Base-by-base conservation (phyloP, 2,888 invertebrate species). In the Pimpla rufipes region DNA sequence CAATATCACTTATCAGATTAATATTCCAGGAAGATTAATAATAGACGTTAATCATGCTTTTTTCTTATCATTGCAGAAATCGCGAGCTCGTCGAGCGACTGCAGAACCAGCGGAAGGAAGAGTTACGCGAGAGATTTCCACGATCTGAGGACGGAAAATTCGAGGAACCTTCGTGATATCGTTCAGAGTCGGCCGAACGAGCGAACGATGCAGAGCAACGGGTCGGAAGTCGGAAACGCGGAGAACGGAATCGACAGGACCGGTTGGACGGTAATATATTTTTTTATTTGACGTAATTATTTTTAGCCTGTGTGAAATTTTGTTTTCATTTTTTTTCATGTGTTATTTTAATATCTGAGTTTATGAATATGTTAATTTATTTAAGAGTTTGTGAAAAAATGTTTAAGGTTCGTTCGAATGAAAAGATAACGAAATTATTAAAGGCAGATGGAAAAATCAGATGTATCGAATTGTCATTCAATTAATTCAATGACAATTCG, bases 191-290 rank as follows among this genome's bases (percentile, higher is more conserved):
- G 74, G 16, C 40, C 66, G 40, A 77, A 75, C 73, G 75, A 68
- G 23, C 59, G 50, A 52, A 90, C 86, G 87, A 93, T 93, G 93
- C 93, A 93, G 90, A 92, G 90, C 89, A 93, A 93, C 92, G 93
- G 93, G 80, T 88, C 91, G 85, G 93, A 93, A 86, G 89, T 88
- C 89, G 90, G 90, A 82, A 89, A 88, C 77, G 68, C 90, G 42
- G 93, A 93, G 88, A 93, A 92, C 87, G 90, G 92, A 74, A 89
- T 91, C 84, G 93, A 93, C 79, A 91, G 88, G 87, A 90, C 93
- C 64, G 93, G 93, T 83, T 93, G 93, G 93, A 93, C 92, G 89
- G 93, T 93, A 89, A n/a, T n/a, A n/a, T n/a, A n/a, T n/a, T n/a
- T n/a, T n/a, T n/a, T n/a, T n/a, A n/a, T n/a, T n/a, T n/a, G n/a